Base-by-base conservation (phyloP, 2,113 vertebrate species). In the Paraplagusia blochii region DNA sequence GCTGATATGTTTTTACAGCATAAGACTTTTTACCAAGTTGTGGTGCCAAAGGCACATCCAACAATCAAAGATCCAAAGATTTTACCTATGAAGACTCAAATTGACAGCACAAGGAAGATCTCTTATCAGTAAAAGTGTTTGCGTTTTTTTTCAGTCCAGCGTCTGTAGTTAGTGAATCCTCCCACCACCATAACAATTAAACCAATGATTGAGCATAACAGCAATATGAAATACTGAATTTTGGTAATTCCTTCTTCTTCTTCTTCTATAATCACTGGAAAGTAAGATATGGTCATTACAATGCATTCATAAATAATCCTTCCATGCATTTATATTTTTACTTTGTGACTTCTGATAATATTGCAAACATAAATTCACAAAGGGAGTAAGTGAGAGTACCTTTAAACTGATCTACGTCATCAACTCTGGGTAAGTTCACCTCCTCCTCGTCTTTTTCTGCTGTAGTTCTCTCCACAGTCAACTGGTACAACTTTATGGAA, bases 41-140 rank as follows among this genome's bases (percentile, higher is more conserved):
- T 29, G n/a, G n/a, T 6, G 22, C 22, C 22, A 29, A 29, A 4
- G 22, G 22, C n/a, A n/a, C n/a, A n/a, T n/a, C n/a, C n/a, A n/a
- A n/a, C n/a, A n/a, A n/a, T n/a, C n/a, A 36, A 15, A 1, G 15
- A 66, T 62, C 44, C 66, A 77, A 70, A 62, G 61, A 50, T 16
- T n/a, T n/a, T 22, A 50, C 13, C 10, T 57, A 56, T 72, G 29
- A 19, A 50, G 40, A 54, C 59, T 54, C 58, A 11, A 1, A 1
- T 0, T 46, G 29, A 63, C 49, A 42, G 63, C 63, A 50, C 15
- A 39, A 6, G 66, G 62, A 49, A 34, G 39, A 5, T n/a, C 34
- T 46, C n/a, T 40, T 16, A 42, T 98, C 91, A 99, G 50, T 97
- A 99, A 87, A 98, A 99, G n/a, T 93, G 94, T 12, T 98, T 99